phyloP scores from a whole-genome alignment of 2,113 vertebrate species.

The Aix galericulata region DNA sequence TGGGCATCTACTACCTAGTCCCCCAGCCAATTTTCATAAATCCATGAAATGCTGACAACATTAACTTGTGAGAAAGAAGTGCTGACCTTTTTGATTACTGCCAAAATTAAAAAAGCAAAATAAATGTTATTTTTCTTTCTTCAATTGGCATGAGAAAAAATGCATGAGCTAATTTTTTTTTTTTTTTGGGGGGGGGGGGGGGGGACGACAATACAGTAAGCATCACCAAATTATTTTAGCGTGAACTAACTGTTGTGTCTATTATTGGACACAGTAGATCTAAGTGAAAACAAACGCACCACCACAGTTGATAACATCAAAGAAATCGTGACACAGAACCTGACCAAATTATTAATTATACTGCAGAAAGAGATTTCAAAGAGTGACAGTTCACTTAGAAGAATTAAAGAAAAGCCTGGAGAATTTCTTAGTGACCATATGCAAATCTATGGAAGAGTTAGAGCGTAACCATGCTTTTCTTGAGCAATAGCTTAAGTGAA shows the following conservation, averaged over 20 bases:
- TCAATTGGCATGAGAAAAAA: conserved; percentile 10
- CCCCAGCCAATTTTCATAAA: conserved; percentile 79
- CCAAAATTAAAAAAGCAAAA: conserved; percentile 69
- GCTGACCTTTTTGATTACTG: conserved; percentile 74
- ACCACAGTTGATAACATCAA: not conserved
- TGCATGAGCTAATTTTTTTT: not conserved
- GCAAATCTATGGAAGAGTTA: not conserved
- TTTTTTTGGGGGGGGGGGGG: not conserved
- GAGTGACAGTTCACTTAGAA: not conserved
- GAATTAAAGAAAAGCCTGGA: not conserved
- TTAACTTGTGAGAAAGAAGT: conserved; percentile 76
- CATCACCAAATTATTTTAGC: not conserved
- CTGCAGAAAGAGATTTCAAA: not conserved
- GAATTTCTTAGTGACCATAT: not conserved
- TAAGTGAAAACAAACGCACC: not conserved
- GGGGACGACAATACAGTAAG: not conserved
- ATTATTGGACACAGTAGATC: not conserved
- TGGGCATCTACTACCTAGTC: conserved; percentile 72
- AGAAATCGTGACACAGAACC: not conserved
- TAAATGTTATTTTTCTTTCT: conserved; percentile 50
- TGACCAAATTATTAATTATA: not conserved
- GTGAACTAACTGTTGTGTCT: not conserved
- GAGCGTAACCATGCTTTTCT: not conserved
- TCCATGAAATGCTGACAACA: conserved; percentile 75
- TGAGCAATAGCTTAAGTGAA: not conserved